Evolutionary conservation across 2,113 vertebrate species (phyloP).

Genomic region (Pelusios castaneus): DNA sequence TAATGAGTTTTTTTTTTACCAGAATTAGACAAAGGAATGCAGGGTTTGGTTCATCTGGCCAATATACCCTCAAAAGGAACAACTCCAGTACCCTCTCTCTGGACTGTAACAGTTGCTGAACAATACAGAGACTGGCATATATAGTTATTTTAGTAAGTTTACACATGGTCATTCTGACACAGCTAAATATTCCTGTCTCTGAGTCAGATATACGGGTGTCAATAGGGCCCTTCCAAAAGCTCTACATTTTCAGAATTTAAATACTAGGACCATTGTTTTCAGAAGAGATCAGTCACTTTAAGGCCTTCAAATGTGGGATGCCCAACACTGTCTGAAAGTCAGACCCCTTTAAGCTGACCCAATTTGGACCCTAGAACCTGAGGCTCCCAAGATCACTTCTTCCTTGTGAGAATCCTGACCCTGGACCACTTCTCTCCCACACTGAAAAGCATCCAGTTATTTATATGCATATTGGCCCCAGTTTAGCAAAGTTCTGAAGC

Average conservation of each 20-base stretch:
- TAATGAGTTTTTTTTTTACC: neutral
- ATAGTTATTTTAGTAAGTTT: neutral
- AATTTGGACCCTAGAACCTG: neutral
- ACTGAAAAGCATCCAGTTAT: constrained; percentile 18
- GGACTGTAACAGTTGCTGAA: neutral
- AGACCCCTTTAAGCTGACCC: neutral
- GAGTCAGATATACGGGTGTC: neutral
- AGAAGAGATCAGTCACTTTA: neutral
- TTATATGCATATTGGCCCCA: constrained; percentile 43
- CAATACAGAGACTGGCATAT: neutral
- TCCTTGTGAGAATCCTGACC: neutral
- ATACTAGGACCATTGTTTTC: fast-evolving
- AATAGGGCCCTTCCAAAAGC: neutral
- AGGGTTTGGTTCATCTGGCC: neutral
- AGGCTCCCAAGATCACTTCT: constrained; percentile 9
- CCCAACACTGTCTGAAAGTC: neutral
- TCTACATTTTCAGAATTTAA: constrained; percentile 14
- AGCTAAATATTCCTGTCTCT: neutral
- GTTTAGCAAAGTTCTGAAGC: constrained; percentile 43
- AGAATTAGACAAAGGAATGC: neutral
- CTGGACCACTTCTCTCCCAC: neutral
- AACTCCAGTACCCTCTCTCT: neutral
- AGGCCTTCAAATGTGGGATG: too few relatives aligned
- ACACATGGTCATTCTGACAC: constrained; percentile 19
- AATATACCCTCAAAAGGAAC: neutral